These are phyloP conservation scores for Scyliorhinus canicula DNA, from an alignment of 2,797 vertebrate species.

Conservation along the genomic window DNA sequence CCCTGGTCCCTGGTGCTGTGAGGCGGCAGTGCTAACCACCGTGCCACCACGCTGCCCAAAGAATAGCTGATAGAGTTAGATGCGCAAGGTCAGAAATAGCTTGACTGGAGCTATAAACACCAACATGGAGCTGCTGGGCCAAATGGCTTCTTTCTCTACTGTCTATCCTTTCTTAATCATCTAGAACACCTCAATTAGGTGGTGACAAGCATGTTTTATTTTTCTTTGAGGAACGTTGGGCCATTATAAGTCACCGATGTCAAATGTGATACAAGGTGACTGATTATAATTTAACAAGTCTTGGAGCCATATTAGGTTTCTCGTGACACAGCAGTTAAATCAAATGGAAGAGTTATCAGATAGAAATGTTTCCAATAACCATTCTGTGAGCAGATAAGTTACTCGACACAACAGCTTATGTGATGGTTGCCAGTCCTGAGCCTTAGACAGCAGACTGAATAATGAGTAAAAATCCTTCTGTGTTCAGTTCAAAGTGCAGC, in stretches of 20 bases:
- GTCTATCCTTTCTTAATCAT: not conserved
- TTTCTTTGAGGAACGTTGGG: not conserved
- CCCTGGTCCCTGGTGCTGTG: no score
- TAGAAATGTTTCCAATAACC: not conserved
- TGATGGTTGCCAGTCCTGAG: not conserved
- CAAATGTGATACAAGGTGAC: not conserved
- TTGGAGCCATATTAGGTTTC: not conserved
- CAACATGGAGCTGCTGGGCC: not conserved
- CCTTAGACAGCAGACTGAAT: not conserved
- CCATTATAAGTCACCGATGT: not conserved
- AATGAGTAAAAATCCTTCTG: not conserved
- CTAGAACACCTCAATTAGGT: not conserved
- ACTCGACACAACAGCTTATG: not conserved
- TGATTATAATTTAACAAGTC: not conserved
- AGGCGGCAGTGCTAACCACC: no score
- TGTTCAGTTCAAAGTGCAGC: not conserved
- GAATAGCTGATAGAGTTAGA: not conserved
- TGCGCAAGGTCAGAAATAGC: no score
- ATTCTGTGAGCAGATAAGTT: not conserved
- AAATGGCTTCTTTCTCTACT: not conserved
- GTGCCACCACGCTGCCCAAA: no score
- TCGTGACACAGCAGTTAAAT: not conserved
- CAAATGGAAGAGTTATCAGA: not conserved
- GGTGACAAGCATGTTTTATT: not conserved
- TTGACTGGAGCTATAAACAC: not conserved